Evolutionary conservation across 64 coral and sea anemone genomes (phyloP), one percentile per base, ranked within the genome.

Genomic region (Dendrophyllia cribrosa): DNA sequence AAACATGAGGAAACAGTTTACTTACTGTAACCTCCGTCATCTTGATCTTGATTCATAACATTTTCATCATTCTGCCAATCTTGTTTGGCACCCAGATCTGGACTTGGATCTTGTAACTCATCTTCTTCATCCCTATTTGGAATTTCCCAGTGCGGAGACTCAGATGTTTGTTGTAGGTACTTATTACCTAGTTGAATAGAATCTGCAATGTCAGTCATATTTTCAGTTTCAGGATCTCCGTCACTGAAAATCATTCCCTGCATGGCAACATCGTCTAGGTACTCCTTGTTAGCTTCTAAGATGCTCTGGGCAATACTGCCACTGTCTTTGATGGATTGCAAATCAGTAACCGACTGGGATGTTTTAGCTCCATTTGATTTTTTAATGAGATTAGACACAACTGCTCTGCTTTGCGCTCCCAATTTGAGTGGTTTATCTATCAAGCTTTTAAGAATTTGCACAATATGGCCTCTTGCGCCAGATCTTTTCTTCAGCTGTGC

Each of bases 211-310:
- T 67, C 63, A 2, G 62, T 67, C 19, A 84, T 22, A 84, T 66
- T 84, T 22, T 84, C 80, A 22, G 80, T 67, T 21, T 84, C 80
- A 47, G 80, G 80, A 67, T 84, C 44, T 49, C 80, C 80, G 45
- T 84, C 80, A 51, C 80, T 84, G 62, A 66, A 84, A 14, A 84
- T 47, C 60, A 84, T 67, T 68, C 80, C 80, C 61, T 84, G 80
- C 80, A 66, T 84, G 14, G 80, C 80, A 5, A 84, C 19, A 20
- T 64, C 80, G 49, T 84, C 80, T 22, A 84, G 80, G 62, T 84
- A 84, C 63, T 84, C 80, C 34, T 84, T 84, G 62, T 84, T 84
- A 19, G 80, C 80, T 47, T 84, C 80, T 62, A 84, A 84, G 13
- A 84, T 84, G 44, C 62, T 84, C 44, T 84, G 13, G 16, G 80